Base-by-base conservation (phyloP, 2,113 vertebrate species). In the Phocoena sinus region DNA sequence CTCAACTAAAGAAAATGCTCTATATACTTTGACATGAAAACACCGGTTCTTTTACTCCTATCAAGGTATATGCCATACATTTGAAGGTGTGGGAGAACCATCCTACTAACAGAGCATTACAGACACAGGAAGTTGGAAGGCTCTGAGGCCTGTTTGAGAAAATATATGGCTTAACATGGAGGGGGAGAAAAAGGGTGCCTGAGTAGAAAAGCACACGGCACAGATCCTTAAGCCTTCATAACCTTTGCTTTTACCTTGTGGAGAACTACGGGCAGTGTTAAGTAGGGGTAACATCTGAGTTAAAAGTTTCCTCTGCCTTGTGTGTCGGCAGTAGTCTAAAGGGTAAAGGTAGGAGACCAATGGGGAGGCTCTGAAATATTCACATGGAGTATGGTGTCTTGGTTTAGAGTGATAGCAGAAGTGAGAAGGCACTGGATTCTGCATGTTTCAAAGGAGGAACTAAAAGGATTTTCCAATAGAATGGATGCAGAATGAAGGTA, bases 1-100 rank as follows among this genome's bases (percentile, higher is more conserved):
- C 33, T 95, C 31, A 87, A 89, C 21, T 33, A 91, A 89, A 85
- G 77, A 77, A 77, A 33, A 50, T n/a, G 3, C 77, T 77, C 9
- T 36, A 74, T 77, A 76, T 47, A 74, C 15, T 12, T 7, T 53
- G 21, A 88, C 53, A 65, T 67, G 81, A 71, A 81, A 79, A 73
- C 36, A 68, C 11, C 10, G 10, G 65, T 76, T 90, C 38, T 62
- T 73, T 91, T 68, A 65, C 14, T 63, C 7, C 26, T 0, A 17
- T 70, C 33, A 71, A 60, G 13, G 47, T 70, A 11, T 25, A 44
- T 81, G 13, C 13, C 38, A 62, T 36, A 38, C 68, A 58, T 85
- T 11, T 60, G 20, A 89, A 88, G 28, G 63, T 70, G 25, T 28
- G 82, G 65, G 44, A 93, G 12, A 83, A 9, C 13, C 53, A 13